Evolutionary conservation across 2,888 invertebrate species (phyloP), one percentile per base, ranked within the genome.

Genomic region (Cotesia congregata): DNA sequence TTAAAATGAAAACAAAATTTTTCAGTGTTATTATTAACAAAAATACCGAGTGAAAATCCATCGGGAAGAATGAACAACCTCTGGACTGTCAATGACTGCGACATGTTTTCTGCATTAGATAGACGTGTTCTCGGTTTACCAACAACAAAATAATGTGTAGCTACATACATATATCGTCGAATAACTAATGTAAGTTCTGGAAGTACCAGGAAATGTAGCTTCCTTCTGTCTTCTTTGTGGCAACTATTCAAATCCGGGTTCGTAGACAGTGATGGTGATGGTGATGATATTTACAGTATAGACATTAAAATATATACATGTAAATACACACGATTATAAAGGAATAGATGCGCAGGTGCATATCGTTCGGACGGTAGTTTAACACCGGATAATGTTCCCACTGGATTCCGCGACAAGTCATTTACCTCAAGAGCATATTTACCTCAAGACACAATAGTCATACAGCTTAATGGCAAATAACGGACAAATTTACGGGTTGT

Each of bases 61-160:
- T 30, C 30, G 30, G 30, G 30, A 30, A 30, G 30, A 61, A 78
- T 67, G 60, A 77, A 71, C 62, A 71, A 67, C 71, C 67, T 67
- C 73, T 50, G 50, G 50, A 50, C 50, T 71, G 77, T 59, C 77
- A 74, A 80, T 82, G 82, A 80, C 78, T 80, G 75, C 80, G 82
- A 89, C 89, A 89, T 79, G 89, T 81, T 87, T 89, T 87, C 86
- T 88, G 87, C 89, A 89, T 89, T 89, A 89, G 86, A 86, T 85
- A 84, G 85, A 86, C 88, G 83, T 84, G 87, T 86, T 87, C 86
- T 86, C 88, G 86, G 84, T 88, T 50, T 85, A 88, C 84, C 84
- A 84, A 86, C 86, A 86, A 87, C 86, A 87, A 76, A 71, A 50
- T 30, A 30, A 30, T 30, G 4, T 50, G 50, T 12, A 50, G 12